Percentiles rank a stretch among this genome's conserved stretches.
Evolutionary conservation across 2,797 vertebrate genomes (phyloP).

Genomic region (Acropternis orthonyx): DNA sequence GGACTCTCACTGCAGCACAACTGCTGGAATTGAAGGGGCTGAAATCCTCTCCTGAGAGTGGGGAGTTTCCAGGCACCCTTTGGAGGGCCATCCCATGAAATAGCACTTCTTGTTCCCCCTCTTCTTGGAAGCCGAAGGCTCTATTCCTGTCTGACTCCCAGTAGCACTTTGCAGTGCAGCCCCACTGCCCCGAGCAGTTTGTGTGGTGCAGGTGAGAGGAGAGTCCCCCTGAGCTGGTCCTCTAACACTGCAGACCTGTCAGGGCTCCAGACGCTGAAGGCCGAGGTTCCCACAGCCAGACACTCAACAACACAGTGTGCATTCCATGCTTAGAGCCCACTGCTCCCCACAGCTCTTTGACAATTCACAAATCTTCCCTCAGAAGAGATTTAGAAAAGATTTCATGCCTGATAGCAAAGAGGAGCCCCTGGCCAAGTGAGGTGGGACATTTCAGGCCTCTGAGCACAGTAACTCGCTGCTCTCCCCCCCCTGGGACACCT

Average conservation of each 20-base stretch:
- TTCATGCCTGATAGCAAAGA: neutral
- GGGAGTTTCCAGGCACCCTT: neutral
- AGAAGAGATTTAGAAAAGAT: neutral
- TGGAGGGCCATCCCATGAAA: neutral
- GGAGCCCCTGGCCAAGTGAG: neutral
- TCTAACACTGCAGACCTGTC: neutral
- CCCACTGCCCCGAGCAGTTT: neutral
- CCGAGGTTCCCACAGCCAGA: neutral
- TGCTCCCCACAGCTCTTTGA: neutral
- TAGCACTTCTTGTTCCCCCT: neutral
- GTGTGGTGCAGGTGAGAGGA: neutral
- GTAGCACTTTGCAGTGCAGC: neutral
- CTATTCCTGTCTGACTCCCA: neutral
- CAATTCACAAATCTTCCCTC: neutral
- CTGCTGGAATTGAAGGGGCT: neutral
- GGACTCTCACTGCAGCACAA: neutral
- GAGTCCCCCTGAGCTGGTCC: neutral
- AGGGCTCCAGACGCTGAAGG: neutral
- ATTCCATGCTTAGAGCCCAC: neutral
- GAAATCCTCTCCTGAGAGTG: neutral
- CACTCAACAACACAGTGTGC: neutral
- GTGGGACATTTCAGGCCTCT: conserved; percentile 28
- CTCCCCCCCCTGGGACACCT: neutral
- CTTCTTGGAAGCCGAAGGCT: neutral
- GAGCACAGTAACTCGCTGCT: conserved; percentile 25